Conservation (phyloP, 2,797 vertebrate species). For the Sebastes aleutianus region DNA sequence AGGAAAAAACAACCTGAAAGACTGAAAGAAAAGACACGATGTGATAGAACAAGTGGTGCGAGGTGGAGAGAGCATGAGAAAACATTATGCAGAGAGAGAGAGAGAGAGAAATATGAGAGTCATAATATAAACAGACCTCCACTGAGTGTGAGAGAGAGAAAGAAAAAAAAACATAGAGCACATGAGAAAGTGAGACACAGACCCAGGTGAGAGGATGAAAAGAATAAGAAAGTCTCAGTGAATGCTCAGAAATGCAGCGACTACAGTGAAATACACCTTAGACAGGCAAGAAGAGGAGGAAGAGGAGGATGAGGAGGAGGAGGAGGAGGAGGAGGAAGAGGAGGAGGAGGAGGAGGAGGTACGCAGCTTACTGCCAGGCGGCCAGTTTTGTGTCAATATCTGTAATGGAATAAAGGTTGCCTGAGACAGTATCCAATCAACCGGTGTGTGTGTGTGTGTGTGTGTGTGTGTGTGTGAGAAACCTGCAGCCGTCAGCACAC, state of each 20-base stretch:
- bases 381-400: constrained; percentile 60
- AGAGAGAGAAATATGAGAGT: constrained; percentile 59
- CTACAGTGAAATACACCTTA: constrained; percentile 3
- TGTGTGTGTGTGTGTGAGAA: constrained; percentile 25
- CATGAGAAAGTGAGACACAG: constrained; percentile 45
- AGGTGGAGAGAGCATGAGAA: constrained; percentile 39
- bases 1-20: background rate
- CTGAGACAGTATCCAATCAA: constrained; percentile 54
- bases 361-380: constrained; percentile 14
- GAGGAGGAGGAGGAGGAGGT: background rate
- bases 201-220: constrained; percentile 55
- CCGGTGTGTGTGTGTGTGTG: constrained; percentile 36
- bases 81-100: constrained; percentile 17
- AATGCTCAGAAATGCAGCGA: background rate
- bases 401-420: constrained; percentile 63
- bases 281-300: background rate
- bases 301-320: background rate
- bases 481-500: constrained; percentile 57
- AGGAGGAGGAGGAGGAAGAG: background rate
- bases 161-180: background rate
- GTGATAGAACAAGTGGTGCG: background rate
- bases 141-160: constrained; percentile 23
- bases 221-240: constrained; percentile 6
- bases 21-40: background rate
- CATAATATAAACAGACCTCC: constrained; percentile 62